A percentile compares a stretch with the other conserved stretches of the same genome.
These are phyloP conservation scores for Drosophila mercatorum DNA, from an alignment of 2,888 invertebrate species.

Conservation along the genomic window DNA sequence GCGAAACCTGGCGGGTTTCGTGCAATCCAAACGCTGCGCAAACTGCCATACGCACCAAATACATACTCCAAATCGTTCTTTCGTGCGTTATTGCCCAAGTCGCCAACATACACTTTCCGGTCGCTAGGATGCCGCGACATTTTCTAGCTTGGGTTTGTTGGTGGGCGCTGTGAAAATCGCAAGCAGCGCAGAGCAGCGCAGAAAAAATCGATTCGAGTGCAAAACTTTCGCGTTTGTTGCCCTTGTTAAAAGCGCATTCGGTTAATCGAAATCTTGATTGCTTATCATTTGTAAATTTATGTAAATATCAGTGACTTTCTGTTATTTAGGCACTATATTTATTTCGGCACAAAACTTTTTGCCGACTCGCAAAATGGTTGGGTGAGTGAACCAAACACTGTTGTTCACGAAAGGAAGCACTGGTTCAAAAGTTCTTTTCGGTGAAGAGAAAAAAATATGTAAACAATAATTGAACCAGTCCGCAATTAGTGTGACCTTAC, in stretches of 20 bases:
- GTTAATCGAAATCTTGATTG: slow-evolving; percentile 36
- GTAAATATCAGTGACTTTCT: slow-evolving; percentile 35
- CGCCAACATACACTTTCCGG: slow-evolving; percentile 98
- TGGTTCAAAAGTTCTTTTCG: slow-evolving; percentile 16
- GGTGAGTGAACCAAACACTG: slow-evolving; percentile 38
- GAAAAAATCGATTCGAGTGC: slow-evolving; percentile 72
- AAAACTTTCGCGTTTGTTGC: slow-evolving; percentile 46
- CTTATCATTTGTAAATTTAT: slow-evolving; percentile 49
- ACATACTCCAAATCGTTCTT: slow-evolving; percentile 97
- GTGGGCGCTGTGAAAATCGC: slow-evolving; percentile 56
- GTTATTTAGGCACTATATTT: slow-evolving; percentile 62
- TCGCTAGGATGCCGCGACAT: slow-evolving; percentile 87
- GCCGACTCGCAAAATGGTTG: slow-evolving; percentile 64
- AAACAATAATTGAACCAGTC: slow-evolving; percentile 34
- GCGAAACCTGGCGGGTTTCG: slow-evolving; percentile 96
- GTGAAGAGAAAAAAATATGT: slow-evolving; percentile 23
- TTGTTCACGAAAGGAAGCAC: slow-evolving; percentile 25
- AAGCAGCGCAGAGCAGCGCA: slow-evolving; percentile 45
- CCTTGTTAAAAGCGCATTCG: slow-evolving; percentile 36
- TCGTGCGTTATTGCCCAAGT: slow-evolving; percentile 95
- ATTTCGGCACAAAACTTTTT: slow-evolving; percentile 74
- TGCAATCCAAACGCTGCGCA: slow-evolving; percentile 99
- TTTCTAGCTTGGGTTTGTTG: slow-evolving; percentile 62
- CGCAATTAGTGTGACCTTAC: slow-evolving; percentile 16
- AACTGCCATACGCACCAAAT: slow-evolving; percentile 95